Percentiles rank a stretch among this genome's conserved stretches.
These are phyloP conservation scores for Polyommatus iphigenia DNA, from an alignment of 2,888 invertebrate genomes.

Conservation along the genomic window DNA sequence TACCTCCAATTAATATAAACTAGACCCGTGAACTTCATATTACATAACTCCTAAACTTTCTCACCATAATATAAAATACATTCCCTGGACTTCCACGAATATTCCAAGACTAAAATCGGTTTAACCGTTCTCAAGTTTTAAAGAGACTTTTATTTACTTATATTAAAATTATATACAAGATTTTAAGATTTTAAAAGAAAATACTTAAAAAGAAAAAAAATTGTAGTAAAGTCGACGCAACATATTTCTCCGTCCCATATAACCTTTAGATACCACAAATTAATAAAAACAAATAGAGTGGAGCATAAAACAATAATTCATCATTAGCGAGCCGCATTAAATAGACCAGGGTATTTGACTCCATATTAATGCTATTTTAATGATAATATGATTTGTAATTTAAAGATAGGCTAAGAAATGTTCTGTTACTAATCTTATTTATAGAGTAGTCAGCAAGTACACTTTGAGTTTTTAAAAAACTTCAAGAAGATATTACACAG, in stretches of 20 bases:
- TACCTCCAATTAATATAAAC: not conserved
- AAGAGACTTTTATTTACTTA: too few relatives aligned
- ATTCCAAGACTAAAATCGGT: too few relatives aligned
- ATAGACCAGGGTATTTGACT: not conserved
- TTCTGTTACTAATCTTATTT: not conserved
- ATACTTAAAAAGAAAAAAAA: not conserved
- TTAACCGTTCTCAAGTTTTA: too few relatives aligned
- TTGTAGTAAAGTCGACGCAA: slow-evolving; percentile 43
- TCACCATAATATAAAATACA: not conserved
- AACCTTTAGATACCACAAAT: slow-evolving; percentile 60
- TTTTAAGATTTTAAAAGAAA: not conserved
- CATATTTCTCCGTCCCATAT: slow-evolving; percentile 45
- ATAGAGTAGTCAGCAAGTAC: not conserved
- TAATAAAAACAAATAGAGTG: slow-evolving; percentile 63
- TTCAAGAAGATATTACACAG: too few relatives aligned
- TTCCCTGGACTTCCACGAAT: too few relatives aligned
- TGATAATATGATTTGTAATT: slow-evolving; percentile 3
- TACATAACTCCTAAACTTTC: too few relatives aligned
- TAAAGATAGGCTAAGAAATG: not conserved
- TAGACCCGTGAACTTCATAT: too few relatives aligned
- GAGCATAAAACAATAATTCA: slow-evolving; percentile 30
- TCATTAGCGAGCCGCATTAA: not conserved
- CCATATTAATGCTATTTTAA: slow-evolving; percentile 7
- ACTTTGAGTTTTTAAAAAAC: too few relatives aligned
- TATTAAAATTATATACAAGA: too few relatives aligned